Percentiles rank a stretch among this genome's conserved stretches.
phyloP scores from a whole-genome alignment of 2,113 vertebrate genomes.

The Tupaia chinensis region DNA sequence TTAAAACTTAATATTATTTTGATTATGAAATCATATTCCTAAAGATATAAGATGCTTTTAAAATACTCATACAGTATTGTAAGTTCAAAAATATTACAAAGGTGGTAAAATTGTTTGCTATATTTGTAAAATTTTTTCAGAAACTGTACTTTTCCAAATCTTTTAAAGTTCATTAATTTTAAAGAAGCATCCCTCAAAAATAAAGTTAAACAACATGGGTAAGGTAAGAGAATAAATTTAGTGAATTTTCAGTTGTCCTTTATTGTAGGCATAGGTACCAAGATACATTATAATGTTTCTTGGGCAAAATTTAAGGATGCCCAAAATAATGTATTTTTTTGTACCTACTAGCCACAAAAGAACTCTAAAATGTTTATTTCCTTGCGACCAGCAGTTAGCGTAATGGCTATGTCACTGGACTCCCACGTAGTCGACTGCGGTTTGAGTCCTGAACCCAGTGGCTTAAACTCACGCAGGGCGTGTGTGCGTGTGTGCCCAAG shows the following conservation, averaged over 20 bases:
- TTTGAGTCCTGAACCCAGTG: too few species aligned
- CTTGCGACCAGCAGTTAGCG: too few species aligned
- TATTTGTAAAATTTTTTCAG: not conserved
- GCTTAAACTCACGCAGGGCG: too few species aligned
- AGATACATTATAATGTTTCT: not conserved
- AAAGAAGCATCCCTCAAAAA: not conserved
- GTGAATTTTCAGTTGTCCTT: not conserved
- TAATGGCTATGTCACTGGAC: too few species aligned
- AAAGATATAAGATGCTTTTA: not conserved
- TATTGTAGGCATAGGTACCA: not conserved
- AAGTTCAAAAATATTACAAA: slow-evolving; percentile 18
- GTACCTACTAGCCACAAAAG: not conserved
- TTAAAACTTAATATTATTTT: not conserved
- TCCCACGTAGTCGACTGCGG: too few species aligned
- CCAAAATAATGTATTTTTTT: not conserved
- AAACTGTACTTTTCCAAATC: not conserved
- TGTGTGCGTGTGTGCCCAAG: too few species aligned
- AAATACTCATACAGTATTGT: not conserved
- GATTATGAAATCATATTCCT: not conserved
- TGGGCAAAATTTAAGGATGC: not conserved
- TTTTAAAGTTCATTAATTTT: not conserved
- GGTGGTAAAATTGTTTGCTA: not conserved
- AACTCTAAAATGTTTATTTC: not conserved
- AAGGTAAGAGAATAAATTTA: not conserved
- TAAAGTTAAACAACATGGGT: not conserved